These are phyloP conservation scores for Dipodomys merriami DNA, from an alignment of 2,113 vertebrate species.

Conservation along the genomic window DNA sequence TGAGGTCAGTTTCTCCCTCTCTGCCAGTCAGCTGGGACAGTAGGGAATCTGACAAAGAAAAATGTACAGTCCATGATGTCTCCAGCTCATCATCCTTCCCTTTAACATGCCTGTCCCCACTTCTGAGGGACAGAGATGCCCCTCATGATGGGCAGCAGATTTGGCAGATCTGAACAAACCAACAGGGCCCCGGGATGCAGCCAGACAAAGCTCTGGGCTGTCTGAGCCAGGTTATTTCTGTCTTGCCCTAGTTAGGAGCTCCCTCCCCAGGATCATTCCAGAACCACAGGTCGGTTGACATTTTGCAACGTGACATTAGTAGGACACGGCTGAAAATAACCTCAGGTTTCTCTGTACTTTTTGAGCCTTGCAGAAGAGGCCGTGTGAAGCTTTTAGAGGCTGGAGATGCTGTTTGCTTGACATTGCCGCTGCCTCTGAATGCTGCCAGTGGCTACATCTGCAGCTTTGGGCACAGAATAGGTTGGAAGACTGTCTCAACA, in stretches of 20 bases:
- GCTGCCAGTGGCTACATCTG: constrained; percentile 7
- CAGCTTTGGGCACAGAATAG: constrained; percentile 86
- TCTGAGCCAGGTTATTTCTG: constrained; percentile 61
- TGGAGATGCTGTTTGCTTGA: background rate
- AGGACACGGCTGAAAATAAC: background rate
- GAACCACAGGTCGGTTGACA: constrained; percentile 40
- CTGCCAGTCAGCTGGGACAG: accelerated
- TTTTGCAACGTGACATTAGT: constrained; percentile 47
- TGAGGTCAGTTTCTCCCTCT: background rate
- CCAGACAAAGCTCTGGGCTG: background rate
- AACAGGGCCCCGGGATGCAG: background rate
- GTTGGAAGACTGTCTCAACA: constrained; percentile 87
- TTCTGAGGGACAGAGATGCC: background rate
- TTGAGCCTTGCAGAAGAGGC: background rate
- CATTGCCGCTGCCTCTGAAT: background rate
- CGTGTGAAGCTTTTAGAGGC: background rate
- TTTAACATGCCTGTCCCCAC: background rate
- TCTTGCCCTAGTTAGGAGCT: constrained; percentile 72
- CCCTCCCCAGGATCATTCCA: constrained; percentile 11
- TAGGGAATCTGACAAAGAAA: background rate
- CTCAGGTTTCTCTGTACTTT: background rate
- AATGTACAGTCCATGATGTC: background rate
- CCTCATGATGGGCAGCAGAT: background rate
- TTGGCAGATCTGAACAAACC: background rate
- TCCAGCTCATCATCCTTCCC: background rate